phyloP scores from a whole-genome alignment of 2,113 vertebrate genomes.

The Nothocercus julius region DNA sequence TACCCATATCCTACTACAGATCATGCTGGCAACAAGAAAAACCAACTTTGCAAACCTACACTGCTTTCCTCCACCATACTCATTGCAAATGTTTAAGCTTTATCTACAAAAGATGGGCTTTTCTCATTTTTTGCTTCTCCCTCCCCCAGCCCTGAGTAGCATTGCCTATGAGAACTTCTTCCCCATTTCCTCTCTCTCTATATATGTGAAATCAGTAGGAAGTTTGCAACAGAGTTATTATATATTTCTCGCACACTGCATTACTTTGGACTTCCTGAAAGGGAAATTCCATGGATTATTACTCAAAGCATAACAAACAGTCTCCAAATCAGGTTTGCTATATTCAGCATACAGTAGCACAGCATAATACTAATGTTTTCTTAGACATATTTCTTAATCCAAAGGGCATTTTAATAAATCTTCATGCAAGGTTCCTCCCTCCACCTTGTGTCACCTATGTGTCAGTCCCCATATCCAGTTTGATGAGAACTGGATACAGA shows the following conservation, averaged over 20 bases:
- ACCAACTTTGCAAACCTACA: background rate
- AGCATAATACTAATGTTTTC: background rate
- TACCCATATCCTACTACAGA: background rate
- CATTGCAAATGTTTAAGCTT: background rate
- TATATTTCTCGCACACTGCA: background rate
- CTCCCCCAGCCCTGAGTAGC: background rate
- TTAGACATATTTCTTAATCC: background rate
- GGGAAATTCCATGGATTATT: background rate
- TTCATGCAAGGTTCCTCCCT: fast-evolving
- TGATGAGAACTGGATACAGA: no score
- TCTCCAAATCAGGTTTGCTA: background rate
- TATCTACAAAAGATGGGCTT: background rate
- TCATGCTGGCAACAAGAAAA: background rate
- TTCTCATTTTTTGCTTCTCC: background rate
- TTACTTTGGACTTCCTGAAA: background rate
- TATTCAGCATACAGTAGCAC: background rate
- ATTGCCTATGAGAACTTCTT: background rate
- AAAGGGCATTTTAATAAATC: background rate
- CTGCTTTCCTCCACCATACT: background rate
- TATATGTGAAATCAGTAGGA: background rate
- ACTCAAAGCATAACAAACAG: background rate
- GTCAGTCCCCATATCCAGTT: no score
- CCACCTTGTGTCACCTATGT: background rate
- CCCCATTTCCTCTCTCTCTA: background rate
- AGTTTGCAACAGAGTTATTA: background rate